Percentiles rank a stretch among this genome's conserved stretches.
Evolutionary conservation across 1,140 invertebrate genomes (phyloP).

Genomic region (Listronotus bonariensis): DNA sequence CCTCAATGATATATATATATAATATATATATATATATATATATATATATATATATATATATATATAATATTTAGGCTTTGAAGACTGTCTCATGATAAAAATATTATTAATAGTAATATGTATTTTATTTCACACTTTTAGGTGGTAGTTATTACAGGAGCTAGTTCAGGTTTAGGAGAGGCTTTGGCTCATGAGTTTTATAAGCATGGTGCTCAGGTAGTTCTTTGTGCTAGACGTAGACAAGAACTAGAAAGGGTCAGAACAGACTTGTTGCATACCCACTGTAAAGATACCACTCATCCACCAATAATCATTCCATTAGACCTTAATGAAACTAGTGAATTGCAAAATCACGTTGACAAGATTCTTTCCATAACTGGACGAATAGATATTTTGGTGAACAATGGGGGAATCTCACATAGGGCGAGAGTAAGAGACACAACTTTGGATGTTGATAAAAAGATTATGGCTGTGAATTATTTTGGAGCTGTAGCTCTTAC

Average conservation of each 20-base stretch:
- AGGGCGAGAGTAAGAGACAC: slow-evolving; percentile 79
- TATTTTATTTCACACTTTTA: slow-evolving; percentile 51
- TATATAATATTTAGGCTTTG: too few relatives aligned
- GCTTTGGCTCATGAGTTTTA: slow-evolving; percentile 85
- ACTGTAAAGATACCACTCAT: slow-evolving; percentile 63
- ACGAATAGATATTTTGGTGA: slow-evolving; percentile 86
- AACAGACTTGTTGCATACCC: slow-evolving; percentile 65
- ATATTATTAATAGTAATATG: too few relatives aligned
- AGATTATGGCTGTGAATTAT: slow-evolving; percentile 93
- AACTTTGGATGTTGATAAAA: slow-evolving; percentile 80
- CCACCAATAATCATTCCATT: slow-evolving; percentile 76
- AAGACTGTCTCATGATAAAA: too few relatives aligned
- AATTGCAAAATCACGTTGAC: slow-evolving; percentile 65
- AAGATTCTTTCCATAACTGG: slow-evolving; percentile 72
- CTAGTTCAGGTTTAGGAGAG: slow-evolving; percentile 92
- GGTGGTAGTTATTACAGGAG: slow-evolving; percentile 93
- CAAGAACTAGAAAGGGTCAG: slow-evolving; percentile 81
- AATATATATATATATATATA: too few relatives aligned
- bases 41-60: too few relatives aligned
- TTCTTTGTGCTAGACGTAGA: slow-evolving; percentile 78
- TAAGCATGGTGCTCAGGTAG: slow-evolving; percentile 79
- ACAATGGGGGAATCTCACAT: slow-evolving; percentile 90
- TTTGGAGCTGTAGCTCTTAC: slow-evolving; percentile 90
- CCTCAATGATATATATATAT: too few relatives aligned
- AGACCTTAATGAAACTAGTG: slow-evolving; percentile 76